Conservation (phyloP, 1,140 invertebrate species). For the Anagrus nilaparvatae region DNA sequence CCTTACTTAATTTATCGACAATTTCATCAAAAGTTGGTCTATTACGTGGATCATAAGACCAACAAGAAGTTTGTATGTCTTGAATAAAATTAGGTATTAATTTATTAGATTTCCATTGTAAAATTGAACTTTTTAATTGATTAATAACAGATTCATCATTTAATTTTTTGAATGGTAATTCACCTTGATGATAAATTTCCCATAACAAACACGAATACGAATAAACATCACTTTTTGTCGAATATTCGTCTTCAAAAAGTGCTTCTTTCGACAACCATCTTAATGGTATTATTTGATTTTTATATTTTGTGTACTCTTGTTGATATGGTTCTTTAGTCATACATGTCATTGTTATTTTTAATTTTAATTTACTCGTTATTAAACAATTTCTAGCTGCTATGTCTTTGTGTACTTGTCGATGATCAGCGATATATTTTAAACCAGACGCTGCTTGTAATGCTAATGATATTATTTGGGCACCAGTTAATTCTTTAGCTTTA, state of each 20-base stretch:
- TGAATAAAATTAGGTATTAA: constrained; percentile 53
- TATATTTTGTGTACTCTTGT: constrained; percentile 72
- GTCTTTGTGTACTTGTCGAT: constrained; percentile 74
- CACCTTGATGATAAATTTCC: constrained; percentile 83
- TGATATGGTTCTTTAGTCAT: constrained; percentile 77
- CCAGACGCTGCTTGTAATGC: constrained; percentile 64
- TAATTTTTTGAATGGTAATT: constrained; percentile 73
- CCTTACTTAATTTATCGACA: constrained; percentile 35
- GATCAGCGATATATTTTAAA: constrained; percentile 69
- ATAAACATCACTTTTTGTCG: constrained; percentile 90
- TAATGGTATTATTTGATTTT: constrained; percentile 54
- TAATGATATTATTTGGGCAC: constrained; percentile 60
- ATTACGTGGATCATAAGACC: constrained; percentile 53
- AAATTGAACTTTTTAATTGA: constrained; percentile 53
- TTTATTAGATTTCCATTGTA: constrained; percentile 55
- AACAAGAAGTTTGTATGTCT: constrained; percentile 49
- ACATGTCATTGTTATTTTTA: constrained; percentile 75
- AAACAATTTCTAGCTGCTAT: constrained; percentile 89
- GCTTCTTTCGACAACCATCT: constrained; percentile 84
- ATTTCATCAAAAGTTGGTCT: constrained; percentile 51
- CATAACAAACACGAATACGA: constrained; percentile 81
- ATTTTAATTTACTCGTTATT: constrained; percentile 67
- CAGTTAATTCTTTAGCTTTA: constrained; percentile 52
- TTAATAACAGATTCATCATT: constrained; percentile 67
- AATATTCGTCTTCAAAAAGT: constrained; percentile 82